Base-by-base conservation (phyloP, 2,888 invertebrate genomes). In the Ceramica pisi region DNA sequence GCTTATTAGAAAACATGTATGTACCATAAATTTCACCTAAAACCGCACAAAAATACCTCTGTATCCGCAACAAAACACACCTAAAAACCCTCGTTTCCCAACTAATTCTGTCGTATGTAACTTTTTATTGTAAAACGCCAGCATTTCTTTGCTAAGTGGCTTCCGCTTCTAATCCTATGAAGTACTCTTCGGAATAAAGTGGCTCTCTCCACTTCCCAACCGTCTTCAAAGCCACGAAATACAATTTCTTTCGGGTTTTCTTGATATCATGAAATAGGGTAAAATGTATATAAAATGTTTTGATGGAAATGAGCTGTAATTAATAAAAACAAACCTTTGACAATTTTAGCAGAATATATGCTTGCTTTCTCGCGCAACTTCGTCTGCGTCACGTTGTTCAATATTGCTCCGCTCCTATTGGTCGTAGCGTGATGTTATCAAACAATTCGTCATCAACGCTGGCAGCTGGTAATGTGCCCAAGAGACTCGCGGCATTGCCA, bases 101-200 rank as follows among this genome's bases (percentile, higher is more conserved):
- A 48, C 53, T 78, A 53, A 64, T 61, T 63, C 38, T 23, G 61
- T 19, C 56, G 59, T 76, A 71, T 69, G 67, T 80, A 31, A 61
- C 56, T 61, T 69, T 46, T 69, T 71, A 63, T 62, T 75, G 56
- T 60, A 50, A 73, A 81, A 81, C 60, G 57, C 55, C 26, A 9
- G 14, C 63, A 21, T 75, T 78, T 57, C 62, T 9, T 44, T n/a
- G 35, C 10, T 56, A 73, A 82, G 82, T 78, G 81, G 60, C 19
- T 46, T 46, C 46, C 46, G 46, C 46, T 46, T 2, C 8, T 46
- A 46, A 46, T 19, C 46, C 19, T 46, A 46, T 8, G 46, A 19
- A 46, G 46, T 64, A 63, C 67, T 59, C 69, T 71, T 46, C 19
- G n/a, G 19, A 3, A 21, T 60, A 63, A 75, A 82, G 78, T 81